A percentile compares a stretch with the other conserved stretches of the same genome.
These are phyloP conservation scores for Diadromus collaris DNA, from an alignment of 2,888 invertebrate species.

Conservation along the genomic window DNA sequence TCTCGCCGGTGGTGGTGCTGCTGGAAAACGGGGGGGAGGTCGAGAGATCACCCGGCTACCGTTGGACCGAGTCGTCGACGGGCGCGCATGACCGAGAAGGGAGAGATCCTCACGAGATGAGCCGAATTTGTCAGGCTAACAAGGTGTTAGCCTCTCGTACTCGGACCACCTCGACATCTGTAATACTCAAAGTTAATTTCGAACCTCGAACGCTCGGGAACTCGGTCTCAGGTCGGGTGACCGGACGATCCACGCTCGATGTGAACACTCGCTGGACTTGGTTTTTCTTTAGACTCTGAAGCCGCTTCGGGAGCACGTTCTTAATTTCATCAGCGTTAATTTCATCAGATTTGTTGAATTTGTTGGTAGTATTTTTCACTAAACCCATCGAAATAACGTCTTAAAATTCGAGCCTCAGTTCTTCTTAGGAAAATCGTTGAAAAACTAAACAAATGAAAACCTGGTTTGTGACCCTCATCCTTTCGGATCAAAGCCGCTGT, in stretches of 20 bases:
- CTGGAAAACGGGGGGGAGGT: constrained; percentile 31
- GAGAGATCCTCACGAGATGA: constrained; percentile 67
- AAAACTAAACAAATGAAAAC: neutral
- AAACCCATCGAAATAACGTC: too few species aligned
- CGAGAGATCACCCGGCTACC: constrained; percentile 34
- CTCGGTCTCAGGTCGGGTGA: constrained; percentile 33
- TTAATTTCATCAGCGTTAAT: too few species aligned
- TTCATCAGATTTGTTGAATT: neutral
- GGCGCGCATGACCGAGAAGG: constrained; percentile 53
- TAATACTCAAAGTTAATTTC: constrained; percentile 77
- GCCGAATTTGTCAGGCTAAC: constrained; percentile 78
- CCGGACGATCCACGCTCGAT: constrained; percentile 16
- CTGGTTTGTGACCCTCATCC: neutral
- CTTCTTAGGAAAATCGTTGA: neutral
- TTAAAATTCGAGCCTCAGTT: too few species aligned
- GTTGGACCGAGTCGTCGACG: constrained; percentile 6
- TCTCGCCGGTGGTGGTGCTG: constrained; percentile 1
- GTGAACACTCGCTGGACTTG: neutral
- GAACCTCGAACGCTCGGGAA: constrained; percentile 46
- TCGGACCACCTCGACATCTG: constrained; percentile 76
- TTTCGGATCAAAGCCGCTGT: neutral
- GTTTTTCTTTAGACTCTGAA: neutral
- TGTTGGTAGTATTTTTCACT: too few species aligned
- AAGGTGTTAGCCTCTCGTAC: constrained; percentile 76
- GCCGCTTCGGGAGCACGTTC: neutral